Evolutionary conservation across 2,797 vertebrate genomes (phyloP).

Genomic region (Urocyon cinereoargenteus): DNA sequence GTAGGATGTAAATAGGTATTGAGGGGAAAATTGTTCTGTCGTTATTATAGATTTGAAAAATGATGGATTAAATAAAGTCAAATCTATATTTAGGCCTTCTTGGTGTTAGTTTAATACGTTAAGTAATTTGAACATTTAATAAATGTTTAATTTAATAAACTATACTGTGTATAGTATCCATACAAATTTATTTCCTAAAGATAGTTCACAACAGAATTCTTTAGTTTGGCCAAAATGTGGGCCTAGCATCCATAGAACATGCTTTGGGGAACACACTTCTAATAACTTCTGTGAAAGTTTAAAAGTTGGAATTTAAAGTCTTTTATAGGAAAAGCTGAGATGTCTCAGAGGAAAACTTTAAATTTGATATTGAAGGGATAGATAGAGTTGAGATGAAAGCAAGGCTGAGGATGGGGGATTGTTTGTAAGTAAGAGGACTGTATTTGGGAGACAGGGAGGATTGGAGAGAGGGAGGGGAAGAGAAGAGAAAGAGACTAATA

Average conservation of each 20-base stretch:
- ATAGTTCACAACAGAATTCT: background rate
- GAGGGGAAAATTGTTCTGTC: background rate
- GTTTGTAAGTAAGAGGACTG: background rate
- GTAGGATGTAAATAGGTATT: background rate
- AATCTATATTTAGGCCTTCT: background rate
- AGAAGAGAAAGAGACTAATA: background rate
- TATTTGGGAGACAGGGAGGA: background rate
- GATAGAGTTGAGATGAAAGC: background rate
- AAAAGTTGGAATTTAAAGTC: background rate
- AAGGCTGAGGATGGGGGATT: background rate
- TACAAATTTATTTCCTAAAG: background rate
- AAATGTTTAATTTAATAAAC: background rate
- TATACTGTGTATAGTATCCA: background rate
- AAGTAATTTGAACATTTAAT: slow-evolving; percentile 32
- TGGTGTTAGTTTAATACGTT: background rate
- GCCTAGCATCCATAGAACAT: background rate
- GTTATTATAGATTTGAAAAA: background rate
- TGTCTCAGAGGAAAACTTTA: background rate
- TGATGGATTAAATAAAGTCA: background rate
- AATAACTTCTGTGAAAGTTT: background rate
- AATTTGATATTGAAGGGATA: background rate
- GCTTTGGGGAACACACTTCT: background rate
- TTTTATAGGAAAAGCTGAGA: slow-evolving; percentile 14
- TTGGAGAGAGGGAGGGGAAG: background rate
- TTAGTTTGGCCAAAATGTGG: background rate